These are phyloP conservation scores for Temnopleurus reevesii DNA, from an alignment of 53 echinoderm and acorn worm species.

Conservation along the genomic window DNA sequence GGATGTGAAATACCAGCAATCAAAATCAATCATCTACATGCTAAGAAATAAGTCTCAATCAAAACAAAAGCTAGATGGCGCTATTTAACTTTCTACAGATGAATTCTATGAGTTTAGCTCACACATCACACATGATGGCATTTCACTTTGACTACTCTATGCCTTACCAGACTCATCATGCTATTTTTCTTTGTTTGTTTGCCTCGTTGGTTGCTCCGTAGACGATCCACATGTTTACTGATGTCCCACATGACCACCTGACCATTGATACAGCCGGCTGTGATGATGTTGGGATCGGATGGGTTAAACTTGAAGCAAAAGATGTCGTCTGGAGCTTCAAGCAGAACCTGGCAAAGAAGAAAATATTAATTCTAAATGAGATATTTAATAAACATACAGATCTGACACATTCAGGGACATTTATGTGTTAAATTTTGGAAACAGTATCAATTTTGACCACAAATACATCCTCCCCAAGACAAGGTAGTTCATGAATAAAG, in stretches of 20 bases:
- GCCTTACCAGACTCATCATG: constrained; percentile 92
- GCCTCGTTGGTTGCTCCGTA: constrained; percentile 86
- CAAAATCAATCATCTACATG: no score
- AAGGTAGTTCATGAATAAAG: no score
- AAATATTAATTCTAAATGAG: no score
- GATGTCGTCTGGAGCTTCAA: constrained; percentile 98
- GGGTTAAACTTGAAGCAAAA: constrained; percentile 96
- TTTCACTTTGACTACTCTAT: not conserved
- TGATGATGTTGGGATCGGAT: constrained; percentile 88
- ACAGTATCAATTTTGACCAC: no score
- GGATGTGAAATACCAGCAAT: no score
- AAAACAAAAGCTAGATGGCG: not conserved
- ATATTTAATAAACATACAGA: no score
- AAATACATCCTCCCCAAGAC: no score
- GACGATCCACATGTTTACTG: constrained; percentile 82
- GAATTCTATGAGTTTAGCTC: not conserved
- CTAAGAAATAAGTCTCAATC: no score
- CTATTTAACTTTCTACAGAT: not conserved
- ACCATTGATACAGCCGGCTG: constrained; percentile 91
- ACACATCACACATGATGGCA: not conserved
- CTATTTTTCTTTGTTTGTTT: constrained; percentile 96
- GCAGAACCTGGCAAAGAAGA: constrained; percentile 64
- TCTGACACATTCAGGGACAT: no score
- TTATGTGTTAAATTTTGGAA: no score
- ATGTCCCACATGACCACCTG: constrained; percentile 99